Base-by-base conservation (phyloP, 2,113 vertebrate genomes). In the Corydoras sp. region DNA sequence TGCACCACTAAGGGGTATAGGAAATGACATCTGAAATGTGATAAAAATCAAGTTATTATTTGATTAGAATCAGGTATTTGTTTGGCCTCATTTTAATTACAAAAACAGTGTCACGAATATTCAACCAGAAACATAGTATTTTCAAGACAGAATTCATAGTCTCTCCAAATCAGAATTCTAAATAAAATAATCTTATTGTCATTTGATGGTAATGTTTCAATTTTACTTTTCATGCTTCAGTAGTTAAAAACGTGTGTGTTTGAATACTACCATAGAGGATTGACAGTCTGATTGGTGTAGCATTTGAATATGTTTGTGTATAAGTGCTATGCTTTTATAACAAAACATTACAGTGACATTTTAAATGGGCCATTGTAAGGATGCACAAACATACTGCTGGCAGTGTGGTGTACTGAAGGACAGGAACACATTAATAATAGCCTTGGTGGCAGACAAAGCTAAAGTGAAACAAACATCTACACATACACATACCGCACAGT, bases 261-360 rank as follows among this genome's bases (percentile, higher is more conserved):
- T 48, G 5, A 61, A 62, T 31, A 12, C 59, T 49, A 49, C 62
- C 5, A 50, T 54, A 13, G 56, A 53, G 32, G 69, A 54, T 14
- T 55, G 59, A 62, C 30, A 62, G 29, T 15, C 49, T 53, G 35
- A 43, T 43, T 43, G 7, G 35, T 43, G 35, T 43, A 43, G 35
- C 35, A 43, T 43, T 43, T 43, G 35, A 43, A 43, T 43, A 8
- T 43, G 35, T 43, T 43, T 8, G 18, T 24, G 18, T 24, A 31
- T 13, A 31, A 7, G 48, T 48, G 7, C 29, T 12, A 69, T 58
- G n/a, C 15, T 48, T 59, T 69, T 8, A 69, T 69, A 69, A 58
- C 49, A 32, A 69, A 59, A 50, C 67, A 48, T 68, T 58, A 29
- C 11, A 58, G 55, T 48, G 56, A 49, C 67, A 59, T 43, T 43